Base-by-base conservation (phyloP, 2,888 invertebrate genomes). In the Lordiphosa fenestrarum region DNA sequence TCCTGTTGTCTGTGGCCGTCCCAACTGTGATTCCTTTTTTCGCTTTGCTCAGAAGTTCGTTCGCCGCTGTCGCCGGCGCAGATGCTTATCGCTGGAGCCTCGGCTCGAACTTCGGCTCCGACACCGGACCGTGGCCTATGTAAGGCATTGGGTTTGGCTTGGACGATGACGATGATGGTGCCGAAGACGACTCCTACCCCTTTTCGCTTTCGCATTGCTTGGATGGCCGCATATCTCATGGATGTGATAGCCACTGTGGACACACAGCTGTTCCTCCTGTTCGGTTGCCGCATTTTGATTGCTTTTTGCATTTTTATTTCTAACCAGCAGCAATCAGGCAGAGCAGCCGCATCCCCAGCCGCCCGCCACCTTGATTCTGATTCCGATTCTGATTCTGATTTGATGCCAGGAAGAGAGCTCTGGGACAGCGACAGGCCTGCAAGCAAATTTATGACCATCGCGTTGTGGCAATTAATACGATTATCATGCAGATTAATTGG, bases 11-110 rank as follows among this genome's bases (percentile, higher is more conserved):
- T 73, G 63, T 59, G 69, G 72, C 55, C 30, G 15, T 15, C 44
- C 74, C 69, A 73, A 77, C 82, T 69, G 80, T 80, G 83, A 78
- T 78, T 78, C 77, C 80, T 82, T 76, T 69, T 64, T 36, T 48
- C 15, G 52, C 51, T 71, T 51, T 57, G 7, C 30, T 9, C 30
- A 30, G 62, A 53, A 70, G 56, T 71, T 63, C 44, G 56, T 50
- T 61, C 49, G 55, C 47, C 33, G 68, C 65, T 58, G 33, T 25
- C 25, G 33, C 30, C 25, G 44, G 9, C 46, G 67, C 68, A 66
- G 71, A 69, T 71, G 78, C 69, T 77, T 69, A 53, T 59, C 58
- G 63, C 30, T 30, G 30, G 30, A 42, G 13, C 30, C 12, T 55
- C 25, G 30, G 25, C 37, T 39, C 42, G 30, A 2, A 15, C 37